phyloP scores from a whole-genome alignment of 1,140 invertebrate species.

The roundworm (Caenorhabditis elegans) region WBcel235 BX284606.5:11588001-11588500 shows the following conservation, averaged over 20 bases:
- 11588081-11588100: constrained; percentile 68
- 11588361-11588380: constrained; percentile 65
- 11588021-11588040: constrained; percentile 67
- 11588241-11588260: background rate
- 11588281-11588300: constrained; percentile 36
- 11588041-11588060: constrained; percentile 68
- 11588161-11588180: constrained; percentile 69
- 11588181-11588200: constrained; percentile 68
- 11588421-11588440: constrained; percentile 69
- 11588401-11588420: constrained; percentile 70
- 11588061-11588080: constrained; percentile 68
- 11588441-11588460: constrained; percentile 67
- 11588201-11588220: constrained; percentile 67
- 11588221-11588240: constrained; percentile 67
- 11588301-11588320: background rate
- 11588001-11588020: constrained; percentile 65
- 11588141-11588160: constrained; percentile 66
- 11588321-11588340: background rate
- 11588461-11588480: background rate
- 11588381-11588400: constrained; percentile 68
- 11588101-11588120: constrained; percentile 33
- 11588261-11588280: background rate
- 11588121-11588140: too few relatives aligned
- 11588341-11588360: constrained; percentile 57
- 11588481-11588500: constrained; percentile 52